Evolutionary conservation across 2,113 vertebrate genomes (phyloP).

Genomic region (Cebidichthys violaceus): DNA sequence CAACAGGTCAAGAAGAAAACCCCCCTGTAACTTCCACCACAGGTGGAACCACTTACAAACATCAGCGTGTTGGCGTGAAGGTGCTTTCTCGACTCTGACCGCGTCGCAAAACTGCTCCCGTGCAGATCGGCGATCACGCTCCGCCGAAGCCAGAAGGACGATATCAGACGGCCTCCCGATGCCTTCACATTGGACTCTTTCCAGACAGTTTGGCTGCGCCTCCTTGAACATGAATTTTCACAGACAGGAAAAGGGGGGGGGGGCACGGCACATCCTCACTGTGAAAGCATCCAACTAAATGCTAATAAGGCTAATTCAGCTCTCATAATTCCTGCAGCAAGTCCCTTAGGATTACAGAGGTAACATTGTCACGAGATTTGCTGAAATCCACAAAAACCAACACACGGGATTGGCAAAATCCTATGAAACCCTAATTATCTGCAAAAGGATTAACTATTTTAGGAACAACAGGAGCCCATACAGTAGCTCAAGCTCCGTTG

Average conservation of each 20-base stretch:
- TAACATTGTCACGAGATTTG: slow-evolving; percentile 19
- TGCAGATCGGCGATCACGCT: slow-evolving; percentile 51
- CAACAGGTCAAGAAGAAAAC: slow-evolving; percentile 2
- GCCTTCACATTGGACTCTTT: slow-evolving; percentile 44
- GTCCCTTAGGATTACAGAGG: background rate
- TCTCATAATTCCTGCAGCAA: slow-evolving; percentile 21
- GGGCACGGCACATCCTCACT: background rate
- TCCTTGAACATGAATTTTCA: slow-evolving; percentile 30
- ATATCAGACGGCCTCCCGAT: slow-evolving; percentile 38
- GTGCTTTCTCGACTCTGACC: slow-evolving; percentile 13
- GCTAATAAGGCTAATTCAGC: slow-evolving; percentile 35
- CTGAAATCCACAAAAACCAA: slow-evolving; percentile 26
- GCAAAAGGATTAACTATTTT: background rate
- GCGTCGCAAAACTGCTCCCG: slow-evolving; percentile 16
- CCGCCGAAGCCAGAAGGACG: slow-evolving; percentile 65
- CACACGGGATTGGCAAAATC: slow-evolving; percentile 22
- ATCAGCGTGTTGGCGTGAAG: slow-evolving; percentile 16
- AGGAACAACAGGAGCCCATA: background rate
- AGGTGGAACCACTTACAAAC: too few species aligned
- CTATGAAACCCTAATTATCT: slow-evolving; percentile 8
- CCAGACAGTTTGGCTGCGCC: slow-evolving; percentile 54
- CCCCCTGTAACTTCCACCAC: background rate
- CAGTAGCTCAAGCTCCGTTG: background rate
- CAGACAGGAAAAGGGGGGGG: background rate
- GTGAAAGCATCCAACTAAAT: slow-evolving; percentile 14